These are phyloP conservation scores for Vanessa tameamea DNA, from an alignment of 1,140 invertebrate species.

Conservation along the genomic window DNA sequence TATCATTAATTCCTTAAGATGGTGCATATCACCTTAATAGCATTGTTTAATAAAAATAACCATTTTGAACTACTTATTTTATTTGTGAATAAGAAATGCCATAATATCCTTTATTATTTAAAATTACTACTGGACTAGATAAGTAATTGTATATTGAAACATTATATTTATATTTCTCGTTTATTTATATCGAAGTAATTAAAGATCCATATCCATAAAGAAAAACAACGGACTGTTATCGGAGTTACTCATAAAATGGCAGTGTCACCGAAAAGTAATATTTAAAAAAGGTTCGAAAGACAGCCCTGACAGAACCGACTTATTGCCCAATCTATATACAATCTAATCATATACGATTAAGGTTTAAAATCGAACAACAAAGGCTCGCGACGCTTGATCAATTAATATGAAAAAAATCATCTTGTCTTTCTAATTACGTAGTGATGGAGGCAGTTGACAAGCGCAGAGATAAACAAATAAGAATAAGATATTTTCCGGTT, in stretches of 20 bases:
- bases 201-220: conserved; percentile 10
- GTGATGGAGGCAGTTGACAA: conserved; percentile 66
- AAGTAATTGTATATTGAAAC: not conserved
- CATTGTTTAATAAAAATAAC: no score
- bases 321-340: conserved; percentile 20
- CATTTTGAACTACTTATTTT: no score
- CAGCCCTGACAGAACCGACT: conserved; percentile 43
- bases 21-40: no score
- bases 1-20: no score
- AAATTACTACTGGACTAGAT: not conserved
- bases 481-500: conserved; percentile 58
- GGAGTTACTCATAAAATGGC: conserved; percentile 50
- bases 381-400: conserved; percentile 39
- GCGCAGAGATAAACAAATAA: conserved; percentile 67
- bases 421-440: conserved; percentile 68
- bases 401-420: conserved; percentile 64
- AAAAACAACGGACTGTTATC: conserved; percentile 4
- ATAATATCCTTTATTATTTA: not conserved
- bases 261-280: conserved; percentile 66
- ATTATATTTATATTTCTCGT: not conserved
- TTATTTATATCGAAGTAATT: conserved; percentile 20
- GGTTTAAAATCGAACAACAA: conserved; percentile 19
- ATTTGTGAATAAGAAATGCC: not conserved
- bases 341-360: conserved; percentile 13
- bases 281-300: conserved; percentile 48